A percentile compares a stretch with the other conserved stretches of the same genome.
Conservation (phyloP, 2,113 vertebrate species). For the Sturnira hondurensis region DNA sequence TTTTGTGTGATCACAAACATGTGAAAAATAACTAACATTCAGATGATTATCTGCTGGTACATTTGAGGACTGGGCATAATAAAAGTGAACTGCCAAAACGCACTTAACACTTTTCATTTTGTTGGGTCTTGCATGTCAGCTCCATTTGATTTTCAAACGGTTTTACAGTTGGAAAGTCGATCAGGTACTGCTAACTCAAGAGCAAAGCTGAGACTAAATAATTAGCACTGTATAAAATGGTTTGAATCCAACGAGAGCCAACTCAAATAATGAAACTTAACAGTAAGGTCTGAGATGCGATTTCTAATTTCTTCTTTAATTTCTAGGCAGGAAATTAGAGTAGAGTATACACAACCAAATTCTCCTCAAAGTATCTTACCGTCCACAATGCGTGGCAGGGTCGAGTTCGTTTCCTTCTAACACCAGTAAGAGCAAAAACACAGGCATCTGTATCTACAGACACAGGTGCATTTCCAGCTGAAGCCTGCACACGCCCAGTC, state of each 20-base stretch:
- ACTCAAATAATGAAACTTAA: constrained; percentile 78
- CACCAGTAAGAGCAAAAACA: neutral
- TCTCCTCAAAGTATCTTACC: neutral
- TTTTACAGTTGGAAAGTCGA: constrained; percentile 86
- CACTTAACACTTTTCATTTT: constrained; percentile 95
- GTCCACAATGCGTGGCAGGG: neutral
- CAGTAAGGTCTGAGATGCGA: constrained; percentile 73
- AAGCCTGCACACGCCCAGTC: neutral
- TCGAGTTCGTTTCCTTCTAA: constrained; percentile 1
- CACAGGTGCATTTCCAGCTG: neutral
- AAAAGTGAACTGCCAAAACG: constrained; percentile 96
- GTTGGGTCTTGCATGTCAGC: constrained; percentile 86
- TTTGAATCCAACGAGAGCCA: constrained; percentile 75
- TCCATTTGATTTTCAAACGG: constrained; percentile 86
- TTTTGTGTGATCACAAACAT: constrained; percentile 98
- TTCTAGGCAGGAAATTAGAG: constrained; percentile 42
- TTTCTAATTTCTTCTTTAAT: constrained; percentile 58
- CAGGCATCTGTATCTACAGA: neutral
- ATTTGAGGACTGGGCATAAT: constrained; percentile 92
- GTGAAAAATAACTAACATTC: constrained; percentile 99
- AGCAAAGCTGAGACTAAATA: constrained; percentile 84
- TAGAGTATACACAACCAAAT: constrained; percentile 39
- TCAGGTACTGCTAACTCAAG: constrained; percentile 84
- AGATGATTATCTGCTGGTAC: constrained; percentile 98
- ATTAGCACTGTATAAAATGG: constrained; percentile 83